Percentiles rank a stretch among this genome's conserved stretches.
Conservation (phyloP, 2,797 vertebrate species). For the Fratercula arctica region DNA sequence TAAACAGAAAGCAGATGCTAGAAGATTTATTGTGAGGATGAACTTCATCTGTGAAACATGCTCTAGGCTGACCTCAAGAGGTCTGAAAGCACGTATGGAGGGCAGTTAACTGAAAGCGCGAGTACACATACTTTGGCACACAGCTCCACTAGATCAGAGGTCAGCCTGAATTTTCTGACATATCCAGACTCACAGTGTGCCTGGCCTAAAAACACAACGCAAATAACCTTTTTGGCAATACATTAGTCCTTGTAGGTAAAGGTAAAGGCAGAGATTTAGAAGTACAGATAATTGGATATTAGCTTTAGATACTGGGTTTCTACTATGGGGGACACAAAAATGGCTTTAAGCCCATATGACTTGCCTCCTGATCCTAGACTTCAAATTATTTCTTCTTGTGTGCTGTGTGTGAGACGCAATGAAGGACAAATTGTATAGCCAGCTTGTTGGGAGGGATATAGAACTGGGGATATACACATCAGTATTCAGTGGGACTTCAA, state of each 20-base stretch:
- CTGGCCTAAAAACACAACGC: background rate
- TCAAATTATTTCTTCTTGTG: background rate
- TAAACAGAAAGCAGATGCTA: background rate
- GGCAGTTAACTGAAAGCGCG: background rate
- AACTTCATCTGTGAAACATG: background rate
- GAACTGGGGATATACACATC: background rate
- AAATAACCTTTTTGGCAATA: background rate
- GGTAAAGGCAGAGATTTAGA: background rate
- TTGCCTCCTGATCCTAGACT: background rate
- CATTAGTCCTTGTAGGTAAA: background rate
- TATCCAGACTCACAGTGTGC: background rate
- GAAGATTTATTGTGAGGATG: background rate
- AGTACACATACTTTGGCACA: background rate
- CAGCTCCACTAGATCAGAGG: background rate
- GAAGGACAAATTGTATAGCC: background rate
- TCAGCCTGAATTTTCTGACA: constrained; percentile 14
- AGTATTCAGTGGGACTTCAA: background rate
- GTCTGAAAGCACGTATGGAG: background rate
- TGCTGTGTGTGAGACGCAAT: background rate
- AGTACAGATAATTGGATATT: background rate
- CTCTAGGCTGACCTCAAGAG: background rate
- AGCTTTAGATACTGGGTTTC: background rate
- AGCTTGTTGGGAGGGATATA: background rate
- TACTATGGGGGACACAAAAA: background rate
- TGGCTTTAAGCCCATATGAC: background rate